Percentiles rank a stretch among this genome's conserved stretches.
Conservation (phyloP, 2,888 invertebrate genomes). For the Argyra leucocephala region DNA sequence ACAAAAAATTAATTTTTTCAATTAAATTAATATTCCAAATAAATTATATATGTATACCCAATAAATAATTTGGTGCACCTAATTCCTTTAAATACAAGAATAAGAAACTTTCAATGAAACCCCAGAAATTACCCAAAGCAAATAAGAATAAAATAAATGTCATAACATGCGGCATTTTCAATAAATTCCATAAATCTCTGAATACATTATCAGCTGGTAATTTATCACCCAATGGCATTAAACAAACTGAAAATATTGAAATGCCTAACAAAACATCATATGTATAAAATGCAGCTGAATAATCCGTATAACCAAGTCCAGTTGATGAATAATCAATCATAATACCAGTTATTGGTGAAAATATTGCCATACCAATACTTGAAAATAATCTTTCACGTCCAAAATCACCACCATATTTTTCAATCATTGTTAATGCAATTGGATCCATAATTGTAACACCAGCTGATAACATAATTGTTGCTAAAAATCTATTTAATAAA, state of each 20-base stretch:
- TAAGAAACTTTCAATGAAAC: conserved; percentile 79
- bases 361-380: conserved; percentile 73
- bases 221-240: conserved; percentile 70
- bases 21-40: conserved; percentile 11
- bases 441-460: conserved; percentile 85
- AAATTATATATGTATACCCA: conserved; percentile 57
- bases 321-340: conserved; percentile 56
- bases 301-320: conserved; percentile 65
- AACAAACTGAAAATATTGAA: conserved; percentile 62
- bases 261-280: conserved; percentile 64
- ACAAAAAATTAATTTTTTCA: not conserved
- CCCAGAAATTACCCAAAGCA: conserved; percentile 76
- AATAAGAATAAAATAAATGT: conserved; percentile 73
- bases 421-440: conserved; percentile 75
- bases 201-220: conserved; percentile 69
- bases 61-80: conserved; percentile 69
- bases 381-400: conserved; percentile 71
- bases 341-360: conserved; percentile 69
- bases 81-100: conserved; percentile 78
- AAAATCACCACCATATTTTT: conserved; percentile 72
- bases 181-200: conserved; percentile 61
- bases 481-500: conserved; percentile 53
- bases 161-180: conserved; percentile 69
- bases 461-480: conserved; percentile 70
- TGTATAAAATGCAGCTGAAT: conserved; percentile 75